Evolutionary conservation across 2,797 vertebrate species (phyloP).

Genomic region (Bryconaethiops microstoma): DNA sequence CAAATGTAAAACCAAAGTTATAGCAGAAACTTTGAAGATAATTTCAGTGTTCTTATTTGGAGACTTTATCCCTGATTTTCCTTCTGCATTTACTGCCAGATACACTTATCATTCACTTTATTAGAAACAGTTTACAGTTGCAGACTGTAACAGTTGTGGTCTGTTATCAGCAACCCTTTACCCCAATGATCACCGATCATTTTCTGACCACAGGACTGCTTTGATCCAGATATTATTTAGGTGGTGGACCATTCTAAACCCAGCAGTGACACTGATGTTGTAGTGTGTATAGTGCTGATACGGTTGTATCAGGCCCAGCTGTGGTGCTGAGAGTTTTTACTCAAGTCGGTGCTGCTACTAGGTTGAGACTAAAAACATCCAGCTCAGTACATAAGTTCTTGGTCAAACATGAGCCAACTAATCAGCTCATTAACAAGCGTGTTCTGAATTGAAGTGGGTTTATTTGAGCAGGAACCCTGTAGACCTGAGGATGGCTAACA

Average conservation of each 20-base stretch:
- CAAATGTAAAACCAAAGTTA: background rate
- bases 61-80: background rate
- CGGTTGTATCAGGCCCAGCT: background rate
- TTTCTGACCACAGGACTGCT: background rate
- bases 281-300: background rate
- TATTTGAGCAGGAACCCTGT: too few species aligned
- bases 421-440: background rate
- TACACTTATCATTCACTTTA: background rate
- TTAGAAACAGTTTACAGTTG: background rate
- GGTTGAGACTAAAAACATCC: background rate
- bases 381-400: too few species aligned
- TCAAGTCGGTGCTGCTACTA: background rate
- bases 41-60: background rate
- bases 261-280: background rate
- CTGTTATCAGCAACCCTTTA: background rate
- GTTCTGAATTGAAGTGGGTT: too few species aligned
- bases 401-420: background rate
- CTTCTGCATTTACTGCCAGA: background rate
- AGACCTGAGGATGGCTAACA: too few species aligned
- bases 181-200: background rate
- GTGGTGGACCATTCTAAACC: background rate
- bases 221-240: background rate
- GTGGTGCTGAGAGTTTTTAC: background rate
- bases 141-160: background rate
- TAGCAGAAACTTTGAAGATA: background rate